A percentile compares a stretch with the other conserved stretches of the same genome.
These are phyloP conservation scores for Amiota minor DNA, from an alignment of 2,888 invertebrate species.

Conservation along the genomic window DNA sequence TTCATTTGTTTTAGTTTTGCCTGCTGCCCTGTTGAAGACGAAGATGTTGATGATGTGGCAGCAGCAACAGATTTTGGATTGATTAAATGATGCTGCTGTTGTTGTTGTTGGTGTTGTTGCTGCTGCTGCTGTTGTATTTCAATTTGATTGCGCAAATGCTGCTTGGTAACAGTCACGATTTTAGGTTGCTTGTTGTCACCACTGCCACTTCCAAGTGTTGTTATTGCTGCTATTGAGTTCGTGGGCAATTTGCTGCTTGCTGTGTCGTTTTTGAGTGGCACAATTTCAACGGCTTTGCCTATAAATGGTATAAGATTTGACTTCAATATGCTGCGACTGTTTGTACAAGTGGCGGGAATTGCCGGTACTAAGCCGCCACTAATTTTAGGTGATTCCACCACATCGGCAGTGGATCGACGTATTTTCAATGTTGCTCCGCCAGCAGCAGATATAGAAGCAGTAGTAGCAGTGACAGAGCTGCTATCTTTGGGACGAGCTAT, in stretches of 20 bases:
- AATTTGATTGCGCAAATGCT: conserved; percentile 58
- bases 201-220: neutral
- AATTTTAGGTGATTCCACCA: conserved; percentile 44
- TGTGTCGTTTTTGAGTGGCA: conserved; percentile 56
- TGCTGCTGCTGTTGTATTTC: conserved; percentile 37
- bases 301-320: conserved; percentile 66
- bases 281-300: conserved; percentile 59
- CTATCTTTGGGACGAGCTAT: conserved; percentile 69
- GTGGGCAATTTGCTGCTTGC: conserved; percentile 1
- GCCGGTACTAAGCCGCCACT: conserved; percentile 38
- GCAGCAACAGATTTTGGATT: neutral
- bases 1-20: conserved; percentile 33
- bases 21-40: conserved; percentile 1
- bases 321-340: conserved; percentile 71
- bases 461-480: conserved; percentile 9
- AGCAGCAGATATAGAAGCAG: neutral
- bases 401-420: conserved; percentile 6
- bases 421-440: neutral
- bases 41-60: conserved; percentile 8
- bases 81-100: neutral
- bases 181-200: conserved; percentile 69
- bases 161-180: conserved; percentile 68
- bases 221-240: neutral
- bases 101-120: conserved; percentile 5
- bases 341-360: conserved; percentile 35